These are phyloP conservation scores for Nicator chloris DNA, from an alignment of 2,113 vertebrate genomes.

Conservation along the genomic window DNA sequence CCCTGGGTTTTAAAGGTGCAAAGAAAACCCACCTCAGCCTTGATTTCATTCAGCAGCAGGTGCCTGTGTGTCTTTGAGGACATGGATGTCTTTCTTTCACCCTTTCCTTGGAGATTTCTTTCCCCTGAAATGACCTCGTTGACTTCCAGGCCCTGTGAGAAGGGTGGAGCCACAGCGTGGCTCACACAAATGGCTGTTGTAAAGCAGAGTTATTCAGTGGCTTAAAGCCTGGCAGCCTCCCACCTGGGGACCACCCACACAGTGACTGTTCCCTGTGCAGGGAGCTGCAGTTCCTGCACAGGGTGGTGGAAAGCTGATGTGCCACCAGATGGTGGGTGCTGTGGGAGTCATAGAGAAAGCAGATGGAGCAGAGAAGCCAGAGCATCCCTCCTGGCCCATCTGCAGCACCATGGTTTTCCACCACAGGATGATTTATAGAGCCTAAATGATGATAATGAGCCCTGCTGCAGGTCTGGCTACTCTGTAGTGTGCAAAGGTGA, in stretches of 20 bases:
- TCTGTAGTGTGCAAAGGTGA: neutral
- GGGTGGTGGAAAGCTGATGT: neutral
- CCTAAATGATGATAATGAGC: neutral
- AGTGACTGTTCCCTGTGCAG: neutral
- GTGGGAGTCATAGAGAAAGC: neutral
- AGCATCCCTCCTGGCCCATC: neutral
- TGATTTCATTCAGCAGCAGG: neutral
- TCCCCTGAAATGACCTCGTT: neutral
- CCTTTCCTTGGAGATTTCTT: neutral
- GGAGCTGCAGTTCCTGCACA: neutral
- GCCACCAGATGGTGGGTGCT: neutral
- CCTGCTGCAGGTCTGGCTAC: neutral
- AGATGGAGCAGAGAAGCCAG: neutral
- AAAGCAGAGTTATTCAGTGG: neutral
- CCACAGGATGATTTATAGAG: neutral
- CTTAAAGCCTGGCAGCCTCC: neutral
- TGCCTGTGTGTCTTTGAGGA: neutral
- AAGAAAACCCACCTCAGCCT: neutral
- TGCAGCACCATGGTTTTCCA: neutral
- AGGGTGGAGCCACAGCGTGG: neutral
- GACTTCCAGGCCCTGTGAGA: neutral
- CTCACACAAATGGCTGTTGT: neutral
- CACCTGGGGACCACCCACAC: rapidly evolving
- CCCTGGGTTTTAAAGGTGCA: neutral
- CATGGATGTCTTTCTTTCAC: neutral